phyloP scores from a whole-genome alignment of 2,113 vertebrate genomes.

The Taurulus bubalis region DNA sequence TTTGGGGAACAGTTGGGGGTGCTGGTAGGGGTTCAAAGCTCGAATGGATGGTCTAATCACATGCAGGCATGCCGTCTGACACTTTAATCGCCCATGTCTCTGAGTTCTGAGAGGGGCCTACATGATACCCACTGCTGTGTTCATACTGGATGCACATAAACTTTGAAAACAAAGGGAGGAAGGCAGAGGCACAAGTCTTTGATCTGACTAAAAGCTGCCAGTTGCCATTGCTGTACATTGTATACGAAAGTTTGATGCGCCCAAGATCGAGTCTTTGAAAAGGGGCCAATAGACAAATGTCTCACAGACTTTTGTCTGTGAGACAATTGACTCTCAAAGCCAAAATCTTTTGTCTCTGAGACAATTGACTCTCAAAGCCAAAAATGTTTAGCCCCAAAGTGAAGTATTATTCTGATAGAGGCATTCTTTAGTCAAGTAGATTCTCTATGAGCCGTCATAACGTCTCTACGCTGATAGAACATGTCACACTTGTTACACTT shows the following conservation, averaged over 20 bases:
- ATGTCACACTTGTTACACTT: background rate
- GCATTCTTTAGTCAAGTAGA: conserved; percentile 4
- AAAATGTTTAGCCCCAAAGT: conserved; percentile 37
- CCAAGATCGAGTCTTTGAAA: conserved; percentile 50
- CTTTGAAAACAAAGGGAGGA: conserved; percentile 64
- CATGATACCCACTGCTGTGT: conserved; percentile 58
- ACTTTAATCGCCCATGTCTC: conserved; percentile 70
- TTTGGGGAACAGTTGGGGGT: conserved; percentile 37
- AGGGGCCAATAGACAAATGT: conserved; percentile 50
- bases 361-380: conserved; percentile 24
- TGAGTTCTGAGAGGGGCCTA: conserved; percentile 70
- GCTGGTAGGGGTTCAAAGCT: conserved; percentile 48
- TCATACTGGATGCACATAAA: conserved; percentile 58
- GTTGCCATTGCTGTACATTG: conserved; percentile 36
- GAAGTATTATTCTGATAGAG: conserved; percentile 24
- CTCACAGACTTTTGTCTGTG: conserved; percentile 26
- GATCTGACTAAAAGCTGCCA: conserved; percentile 57
- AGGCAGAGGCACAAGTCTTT: conserved; percentile 53
- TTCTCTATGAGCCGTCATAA: background rate
- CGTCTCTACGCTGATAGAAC: background rate
- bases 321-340: conserved; percentile 29
- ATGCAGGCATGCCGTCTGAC: conserved; percentile 66
- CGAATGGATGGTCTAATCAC: conserved; percentile 61
- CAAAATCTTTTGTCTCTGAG: conserved; percentile 7
- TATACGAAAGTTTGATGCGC: conserved; percentile 40